These are phyloP conservation scores for Herpetotheres cachinnans DNA, from an alignment of 2,113 vertebrate genomes.

Conservation along the genomic window DNA sequence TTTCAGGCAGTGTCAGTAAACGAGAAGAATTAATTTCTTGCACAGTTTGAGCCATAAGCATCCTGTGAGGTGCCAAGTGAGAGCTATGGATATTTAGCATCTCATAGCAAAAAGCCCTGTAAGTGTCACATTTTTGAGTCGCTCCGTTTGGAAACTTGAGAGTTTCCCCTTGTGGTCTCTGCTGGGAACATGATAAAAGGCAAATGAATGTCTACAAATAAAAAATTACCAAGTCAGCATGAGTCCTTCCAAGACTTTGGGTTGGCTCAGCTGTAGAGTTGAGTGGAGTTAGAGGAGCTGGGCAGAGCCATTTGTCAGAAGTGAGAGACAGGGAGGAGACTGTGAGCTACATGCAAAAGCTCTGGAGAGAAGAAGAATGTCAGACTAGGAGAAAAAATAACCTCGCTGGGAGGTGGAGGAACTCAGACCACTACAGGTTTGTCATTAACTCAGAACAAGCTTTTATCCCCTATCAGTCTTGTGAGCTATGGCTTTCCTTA, in stretches of 20 bases:
- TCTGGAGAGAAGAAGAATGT: background rate
- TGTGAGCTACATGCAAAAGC: background rate
- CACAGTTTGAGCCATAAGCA: background rate
- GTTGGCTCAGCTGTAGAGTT: background rate
- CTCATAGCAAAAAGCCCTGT: background rate
- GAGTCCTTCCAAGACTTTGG: background rate
- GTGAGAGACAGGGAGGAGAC: background rate
- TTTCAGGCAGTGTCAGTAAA: background rate
- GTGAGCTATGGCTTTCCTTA: background rate
- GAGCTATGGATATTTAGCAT: background rate
- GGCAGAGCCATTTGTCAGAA: background rate
- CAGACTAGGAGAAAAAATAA: background rate
- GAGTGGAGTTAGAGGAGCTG: background rate
- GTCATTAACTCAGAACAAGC: background rate
- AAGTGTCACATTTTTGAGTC: background rate
- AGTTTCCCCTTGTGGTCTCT: background rate
- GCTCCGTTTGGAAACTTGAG: background rate
- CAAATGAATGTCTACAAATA: background rate
- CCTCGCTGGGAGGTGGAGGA: background rate
- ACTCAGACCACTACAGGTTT: background rate
- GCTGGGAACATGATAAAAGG: background rate
- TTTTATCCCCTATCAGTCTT: background rate
- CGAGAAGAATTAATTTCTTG: background rate
- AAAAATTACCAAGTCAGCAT: background rate
- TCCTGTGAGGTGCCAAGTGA: background rate